Conservation (phyloP, 2,888 invertebrate genomes). For the Mesochorus sp. region DNA sequence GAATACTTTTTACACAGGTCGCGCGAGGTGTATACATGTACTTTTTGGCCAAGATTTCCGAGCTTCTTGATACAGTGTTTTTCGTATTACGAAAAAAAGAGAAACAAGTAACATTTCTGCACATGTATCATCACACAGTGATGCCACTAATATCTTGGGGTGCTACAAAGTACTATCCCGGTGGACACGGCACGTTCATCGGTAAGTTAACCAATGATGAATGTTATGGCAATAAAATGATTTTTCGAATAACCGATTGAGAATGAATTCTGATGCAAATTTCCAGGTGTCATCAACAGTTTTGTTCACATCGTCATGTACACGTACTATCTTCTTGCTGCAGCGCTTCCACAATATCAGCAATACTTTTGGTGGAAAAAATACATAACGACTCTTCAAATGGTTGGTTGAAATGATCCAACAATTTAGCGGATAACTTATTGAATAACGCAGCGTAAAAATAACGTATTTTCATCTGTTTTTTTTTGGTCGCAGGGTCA, state of each 20-base stretch:
- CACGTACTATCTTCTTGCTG: slow-evolving; percentile 94
- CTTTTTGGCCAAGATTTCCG: slow-evolving; percentile 94
- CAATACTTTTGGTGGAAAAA: slow-evolving; percentile 97
- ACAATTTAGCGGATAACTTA: too few relatives aligned
- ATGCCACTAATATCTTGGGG: slow-evolving; percentile 98
- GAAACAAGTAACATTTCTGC: slow-evolving; percentile 94
- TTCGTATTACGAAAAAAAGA: slow-evolving; percentile 96
- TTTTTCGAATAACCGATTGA: neutral
- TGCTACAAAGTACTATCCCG: slow-evolving; percentile 92
- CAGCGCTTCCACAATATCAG: slow-evolving; percentile 93
- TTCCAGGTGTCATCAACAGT: slow-evolving; percentile 91
- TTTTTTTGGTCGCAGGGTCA: too few relatives aligned
- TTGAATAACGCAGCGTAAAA: neutral
- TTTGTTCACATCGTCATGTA: slow-evolving; percentile 98
- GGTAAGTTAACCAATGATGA: slow-evolving; percentile 74
- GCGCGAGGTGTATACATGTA: slow-evolving; percentile 91
- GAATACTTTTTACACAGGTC: slow-evolving; percentile 81
- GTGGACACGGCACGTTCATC: slow-evolving; percentile 95
- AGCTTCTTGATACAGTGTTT: slow-evolving; percentile 95
- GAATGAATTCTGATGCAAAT: neutral
- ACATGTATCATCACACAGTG: slow-evolving; percentile 96
- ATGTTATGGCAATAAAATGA: neutral
- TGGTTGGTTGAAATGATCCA: too few relatives aligned
- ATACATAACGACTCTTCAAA: slow-evolving; percentile 94
- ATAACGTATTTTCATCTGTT: slow-evolving; percentile 20